A percentile compares a stretch with the other conserved stretches of the same genome.
Evolutionary conservation across 2,888 invertebrate species (phyloP).

Genomic region (Abrostola tripartita): DNA sequence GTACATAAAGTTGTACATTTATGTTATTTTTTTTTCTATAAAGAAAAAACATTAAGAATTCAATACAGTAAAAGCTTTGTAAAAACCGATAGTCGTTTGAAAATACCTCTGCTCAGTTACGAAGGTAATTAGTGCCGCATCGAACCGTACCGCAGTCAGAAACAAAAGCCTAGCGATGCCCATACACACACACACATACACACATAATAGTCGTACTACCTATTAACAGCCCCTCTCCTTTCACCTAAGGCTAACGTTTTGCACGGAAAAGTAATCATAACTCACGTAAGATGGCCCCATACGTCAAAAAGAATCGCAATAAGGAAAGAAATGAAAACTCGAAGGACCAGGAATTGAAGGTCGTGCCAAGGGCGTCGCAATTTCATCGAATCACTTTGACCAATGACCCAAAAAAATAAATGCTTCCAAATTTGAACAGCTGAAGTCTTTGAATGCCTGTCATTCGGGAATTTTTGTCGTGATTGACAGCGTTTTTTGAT

Average conservation of each 20-base stretch:
- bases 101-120: neutral
- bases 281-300: slow-evolving; percentile 27
- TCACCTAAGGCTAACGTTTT: slow-evolving; percentile 9
- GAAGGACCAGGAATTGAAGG: slow-evolving; percentile 23
- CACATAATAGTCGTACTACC: neutral
- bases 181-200: slow-evolving; percentile 1
- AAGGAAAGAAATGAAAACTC: slow-evolving; percentile 33
- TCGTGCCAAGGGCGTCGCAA: slow-evolving; percentile 19
- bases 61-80: slow-evolving; percentile 2
- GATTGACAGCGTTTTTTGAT: neutral
- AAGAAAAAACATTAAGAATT: neutral
- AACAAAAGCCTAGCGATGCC: slow-evolving; percentile 28
- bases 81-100: slow-evolving; percentile 3
- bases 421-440: slow-evolving; percentile 34
- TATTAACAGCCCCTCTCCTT: neutral
- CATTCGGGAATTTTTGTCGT: neutral
- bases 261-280: slow-evolving; percentile 45
- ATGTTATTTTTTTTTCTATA: neutral
- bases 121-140: slow-evolving; percentile 5
- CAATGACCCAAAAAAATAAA: slow-evolving; percentile 33
- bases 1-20: neutral
- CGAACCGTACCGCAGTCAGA: neutral
- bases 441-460: neutral
- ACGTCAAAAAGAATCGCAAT: slow-evolving; percentile 33
- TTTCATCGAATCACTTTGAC: slow-evolving; percentile 39